Percentiles rank a stretch among this genome's conserved stretches.
These are phyloP conservation scores for Sarcophaga rosellei DNA, from an alignment of 2,888 invertebrate species.

Conservation along the genomic window DNA sequence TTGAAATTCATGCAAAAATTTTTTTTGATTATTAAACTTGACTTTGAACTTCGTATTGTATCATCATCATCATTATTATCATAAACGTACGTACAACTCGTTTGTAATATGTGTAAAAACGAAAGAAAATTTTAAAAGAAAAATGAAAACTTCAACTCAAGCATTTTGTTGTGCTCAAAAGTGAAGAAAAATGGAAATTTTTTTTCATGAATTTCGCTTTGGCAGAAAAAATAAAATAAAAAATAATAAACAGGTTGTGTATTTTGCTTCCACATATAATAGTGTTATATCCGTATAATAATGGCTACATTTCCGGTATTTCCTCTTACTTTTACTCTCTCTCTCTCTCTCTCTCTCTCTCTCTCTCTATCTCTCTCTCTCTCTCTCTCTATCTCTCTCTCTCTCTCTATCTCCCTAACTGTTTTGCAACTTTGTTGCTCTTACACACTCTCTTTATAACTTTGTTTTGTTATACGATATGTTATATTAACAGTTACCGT, in stretches of 20 bases:
- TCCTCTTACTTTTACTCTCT: conserved; percentile 19
- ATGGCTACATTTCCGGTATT: conserved; percentile 44
- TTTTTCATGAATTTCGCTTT: conserved; percentile 7
- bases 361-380: not conserved
- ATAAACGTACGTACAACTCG: not conserved
- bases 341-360: not conserved
- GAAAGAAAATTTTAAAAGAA: not conserved
- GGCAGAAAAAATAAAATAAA: not conserved
- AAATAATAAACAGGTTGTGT: conserved; percentile 16
- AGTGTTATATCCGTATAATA: conserved; percentile 51
- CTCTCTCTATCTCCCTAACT: not conserved
- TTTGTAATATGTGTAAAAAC: not conserved
- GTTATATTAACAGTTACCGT: not conserved
- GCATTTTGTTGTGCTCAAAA: not conserved
- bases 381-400: not conserved
- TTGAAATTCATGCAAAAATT: conserved; percentile 33
- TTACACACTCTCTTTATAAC: not conserved
- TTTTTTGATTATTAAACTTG: conserved; percentile 56
- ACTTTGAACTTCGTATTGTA: conserved; percentile 62
- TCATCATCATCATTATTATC: not conserved
- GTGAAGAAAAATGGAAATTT: conserved; percentile 22
- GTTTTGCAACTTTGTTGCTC: too few relatives aligned
- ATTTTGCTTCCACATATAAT: conserved; percentile 9
- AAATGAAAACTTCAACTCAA: conserved; percentile 9
- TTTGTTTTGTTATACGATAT: not conserved